Percentiles rank a stretch among this genome's conserved stretches.
These are phyloP conservation scores for Montipora sp. DNA, from an alignment of 64 coral and sea anemone genomes.

Conservation along the genomic window DNA sequence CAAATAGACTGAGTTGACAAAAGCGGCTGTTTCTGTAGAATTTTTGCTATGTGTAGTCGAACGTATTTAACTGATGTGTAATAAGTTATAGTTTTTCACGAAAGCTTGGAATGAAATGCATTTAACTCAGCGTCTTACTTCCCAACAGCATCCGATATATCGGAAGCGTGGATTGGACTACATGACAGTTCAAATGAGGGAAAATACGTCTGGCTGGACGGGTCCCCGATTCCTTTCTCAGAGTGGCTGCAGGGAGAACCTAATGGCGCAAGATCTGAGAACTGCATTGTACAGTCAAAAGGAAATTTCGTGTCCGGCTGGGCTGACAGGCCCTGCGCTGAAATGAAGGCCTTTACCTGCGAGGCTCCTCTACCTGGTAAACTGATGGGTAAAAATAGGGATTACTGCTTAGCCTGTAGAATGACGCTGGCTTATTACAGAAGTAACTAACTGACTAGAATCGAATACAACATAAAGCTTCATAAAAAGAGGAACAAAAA, in stretches of 20 bases:
- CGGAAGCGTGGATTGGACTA: slow-evolving; percentile 69
- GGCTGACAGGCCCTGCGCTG: slow-evolving; percentile 50
- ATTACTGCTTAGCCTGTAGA: no score
- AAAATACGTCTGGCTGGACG: slow-evolving; percentile 56
- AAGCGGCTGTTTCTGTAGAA: no score
- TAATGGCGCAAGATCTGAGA: slow-evolving; percentile 33
- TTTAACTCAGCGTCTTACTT: background rate
- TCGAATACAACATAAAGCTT: no score
- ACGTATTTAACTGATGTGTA: no score
- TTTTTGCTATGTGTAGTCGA: no score
- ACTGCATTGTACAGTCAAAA: slow-evolving; percentile 50
- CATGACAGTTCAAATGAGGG: slow-evolving; percentile 47
- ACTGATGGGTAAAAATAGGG: no score
- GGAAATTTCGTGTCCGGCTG: slow-evolving; percentile 27
- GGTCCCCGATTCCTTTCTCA: slow-evolving; percentile 29
- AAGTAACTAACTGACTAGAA: no score
- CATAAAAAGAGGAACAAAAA: no score
- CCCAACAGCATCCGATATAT: background rate
- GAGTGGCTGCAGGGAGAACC: slow-evolving; percentile 57
- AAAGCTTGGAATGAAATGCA: background rate
- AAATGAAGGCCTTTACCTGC: slow-evolving; percentile 42
- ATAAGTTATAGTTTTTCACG: no score
- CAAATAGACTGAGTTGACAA: no score
- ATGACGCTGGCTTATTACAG: no score
- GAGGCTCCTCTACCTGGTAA: slow-evolving; percentile 41